Percentiles rank a stretch among this genome's conserved stretches.
Conservation (phyloP, 2,888 invertebrate species). For the Diachrysia chrysitis region DNA sequence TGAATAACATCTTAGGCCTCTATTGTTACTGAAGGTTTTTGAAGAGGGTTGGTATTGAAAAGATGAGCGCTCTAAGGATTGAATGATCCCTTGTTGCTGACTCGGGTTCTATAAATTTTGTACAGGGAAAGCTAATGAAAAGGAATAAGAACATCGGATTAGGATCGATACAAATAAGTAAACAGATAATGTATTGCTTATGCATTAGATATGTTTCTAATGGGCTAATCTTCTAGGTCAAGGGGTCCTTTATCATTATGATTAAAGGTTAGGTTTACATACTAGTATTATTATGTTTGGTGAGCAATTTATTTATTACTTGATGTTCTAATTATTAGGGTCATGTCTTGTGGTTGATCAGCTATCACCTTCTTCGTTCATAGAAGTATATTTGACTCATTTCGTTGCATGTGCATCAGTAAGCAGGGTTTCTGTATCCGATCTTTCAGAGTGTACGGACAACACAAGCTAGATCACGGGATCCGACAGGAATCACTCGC, state of each 20-base stretch:
- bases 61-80: conserved; percentile 51
- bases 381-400: no score
- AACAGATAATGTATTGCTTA: conserved; percentile 37
- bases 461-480: no score
- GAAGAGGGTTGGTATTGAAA: conserved; percentile 56
- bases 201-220: conserved; percentile 14
- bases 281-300: not conserved
- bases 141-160: conserved; percentile 48
- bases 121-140: conserved; percentile 49
- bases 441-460: no score
- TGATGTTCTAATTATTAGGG: not conserved
- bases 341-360: not conserved
- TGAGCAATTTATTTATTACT: not conserved
- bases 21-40: conserved; percentile 54
- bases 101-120: conserved; percentile 48
- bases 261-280: not conserved
- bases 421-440: no score
- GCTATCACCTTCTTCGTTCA: no score
- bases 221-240: conserved; percentile 20
- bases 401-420: not conserved
- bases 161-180: conserved; percentile 24
- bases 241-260: conserved; percentile 11
- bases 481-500: no score
- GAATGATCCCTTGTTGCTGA: conserved; percentile 51
- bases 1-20: conserved; percentile 52